Evolutionary conservation across 2,797 vertebrate species (phyloP).

Genomic region (Hirundo rustica): DNA sequence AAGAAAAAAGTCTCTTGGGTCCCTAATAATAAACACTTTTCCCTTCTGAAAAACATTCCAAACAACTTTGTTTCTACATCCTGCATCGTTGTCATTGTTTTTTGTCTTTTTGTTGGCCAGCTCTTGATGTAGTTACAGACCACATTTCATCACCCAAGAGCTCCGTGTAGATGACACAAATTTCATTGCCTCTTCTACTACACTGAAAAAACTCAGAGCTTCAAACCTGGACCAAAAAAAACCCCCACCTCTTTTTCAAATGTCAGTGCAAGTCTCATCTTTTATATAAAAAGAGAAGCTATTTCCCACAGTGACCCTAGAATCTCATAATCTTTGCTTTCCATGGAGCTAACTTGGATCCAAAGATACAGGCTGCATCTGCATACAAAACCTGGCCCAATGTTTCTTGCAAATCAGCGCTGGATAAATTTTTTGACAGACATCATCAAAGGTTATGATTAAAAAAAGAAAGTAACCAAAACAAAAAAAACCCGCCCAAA

Average conservation of each 20-base stretch:
- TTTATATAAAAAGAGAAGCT: background rate
- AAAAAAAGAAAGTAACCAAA: background rate
- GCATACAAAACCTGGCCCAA: background rate
- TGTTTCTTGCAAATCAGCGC: background rate
- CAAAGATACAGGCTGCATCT: background rate
- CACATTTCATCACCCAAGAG: background rate
- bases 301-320: background rate
- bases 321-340: background rate
- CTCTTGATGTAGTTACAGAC: background rate
- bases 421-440: background rate
- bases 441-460: background rate
- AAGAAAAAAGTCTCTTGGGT: background rate
- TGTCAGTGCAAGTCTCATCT: background rate
- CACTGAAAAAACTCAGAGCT: background rate
- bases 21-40: background rate
- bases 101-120: background rate
- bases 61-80: background rate
- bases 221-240: background rate
- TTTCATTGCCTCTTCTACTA: background rate
- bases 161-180: background rate
- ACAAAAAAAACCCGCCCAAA: too few species aligned
- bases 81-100: background rate
- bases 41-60: background rate
- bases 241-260: background rate
- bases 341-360: background rate